Conservation (phyloP, 2,113 vertebrate genomes). For the Psilopsiagon aymara region DNA sequence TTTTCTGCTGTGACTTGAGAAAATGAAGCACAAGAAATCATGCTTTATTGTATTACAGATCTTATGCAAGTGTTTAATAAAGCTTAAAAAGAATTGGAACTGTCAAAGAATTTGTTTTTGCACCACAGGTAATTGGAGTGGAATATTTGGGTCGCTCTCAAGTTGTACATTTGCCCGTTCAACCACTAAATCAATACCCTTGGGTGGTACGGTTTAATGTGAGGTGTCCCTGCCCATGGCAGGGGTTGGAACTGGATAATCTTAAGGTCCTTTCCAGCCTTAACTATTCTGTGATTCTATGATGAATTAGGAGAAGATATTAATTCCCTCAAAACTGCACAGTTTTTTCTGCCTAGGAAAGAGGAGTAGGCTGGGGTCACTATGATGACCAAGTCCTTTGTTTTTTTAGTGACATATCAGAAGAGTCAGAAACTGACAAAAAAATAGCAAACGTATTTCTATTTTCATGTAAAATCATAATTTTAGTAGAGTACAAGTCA, state of each 20-base stretch:
- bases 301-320: background rate
- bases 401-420: background rate
- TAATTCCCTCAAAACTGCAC: background rate
- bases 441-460: background rate
- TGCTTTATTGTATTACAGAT: background rate
- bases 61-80: background rate
- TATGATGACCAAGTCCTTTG: background rate
- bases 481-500: background rate
- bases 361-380: background rate
- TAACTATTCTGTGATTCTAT: too few species aligned
- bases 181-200: background rate
- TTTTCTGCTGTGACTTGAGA: background rate
- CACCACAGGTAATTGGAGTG: background rate
- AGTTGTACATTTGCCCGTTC: background rate
- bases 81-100: background rate
- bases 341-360: background rate
- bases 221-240: too few species aligned
- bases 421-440: background rate
- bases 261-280: too few species aligned
- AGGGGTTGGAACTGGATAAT: too few species aligned
- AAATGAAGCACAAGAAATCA: background rate
- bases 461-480: background rate
- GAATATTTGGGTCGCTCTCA: background rate
- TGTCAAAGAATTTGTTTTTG: background rate
- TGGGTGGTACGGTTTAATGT: too few species aligned